Conservation (phyloP, 2,797 vertebrate species). For the Oophaga sylvatica region DNA sequence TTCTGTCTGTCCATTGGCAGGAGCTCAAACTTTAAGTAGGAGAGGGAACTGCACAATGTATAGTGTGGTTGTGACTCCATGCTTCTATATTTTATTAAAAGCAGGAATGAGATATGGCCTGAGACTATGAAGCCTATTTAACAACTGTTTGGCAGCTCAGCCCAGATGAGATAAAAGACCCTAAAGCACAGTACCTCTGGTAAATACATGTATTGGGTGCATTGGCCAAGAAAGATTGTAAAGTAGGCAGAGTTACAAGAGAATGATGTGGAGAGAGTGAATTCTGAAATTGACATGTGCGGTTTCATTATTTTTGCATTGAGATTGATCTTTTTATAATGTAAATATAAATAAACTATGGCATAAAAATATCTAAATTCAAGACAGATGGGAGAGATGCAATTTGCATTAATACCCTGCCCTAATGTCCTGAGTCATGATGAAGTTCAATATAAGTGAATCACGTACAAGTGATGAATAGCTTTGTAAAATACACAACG, state of each 20-base stretch:
- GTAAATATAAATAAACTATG: too few species aligned
- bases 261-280: not conserved
- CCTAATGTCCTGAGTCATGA: too few species aligned
- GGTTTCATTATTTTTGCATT: not conserved
- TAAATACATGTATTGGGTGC: not conserved
- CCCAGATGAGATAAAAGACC: not conserved
- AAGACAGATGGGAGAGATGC: too few species aligned
- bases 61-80: not conserved
- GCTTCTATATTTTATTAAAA: constrained; percentile 8
- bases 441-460: too few species aligned
- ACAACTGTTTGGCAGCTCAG: constrained; percentile 8
- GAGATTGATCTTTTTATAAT: too few species aligned
- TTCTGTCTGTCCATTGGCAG: constrained; percentile 5
- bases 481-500: not conserved
- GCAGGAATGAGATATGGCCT: not conserved
- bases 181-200: not conserved
- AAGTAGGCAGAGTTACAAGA: not conserved
- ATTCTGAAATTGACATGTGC: not conserved
- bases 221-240: not conserved
- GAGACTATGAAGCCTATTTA: not conserved
- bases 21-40: constrained; percentile 6
- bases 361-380: too few species aligned
- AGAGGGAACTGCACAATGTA: not conserved
- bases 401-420: too few species aligned
- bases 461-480: too few species aligned